Percentiles rank a stretch among this genome's conserved stretches.
These are phyloP conservation scores for Polymixis lichenea DNA, from an alignment of 2,888 invertebrate species.

Conservation along the genomic window DNA sequence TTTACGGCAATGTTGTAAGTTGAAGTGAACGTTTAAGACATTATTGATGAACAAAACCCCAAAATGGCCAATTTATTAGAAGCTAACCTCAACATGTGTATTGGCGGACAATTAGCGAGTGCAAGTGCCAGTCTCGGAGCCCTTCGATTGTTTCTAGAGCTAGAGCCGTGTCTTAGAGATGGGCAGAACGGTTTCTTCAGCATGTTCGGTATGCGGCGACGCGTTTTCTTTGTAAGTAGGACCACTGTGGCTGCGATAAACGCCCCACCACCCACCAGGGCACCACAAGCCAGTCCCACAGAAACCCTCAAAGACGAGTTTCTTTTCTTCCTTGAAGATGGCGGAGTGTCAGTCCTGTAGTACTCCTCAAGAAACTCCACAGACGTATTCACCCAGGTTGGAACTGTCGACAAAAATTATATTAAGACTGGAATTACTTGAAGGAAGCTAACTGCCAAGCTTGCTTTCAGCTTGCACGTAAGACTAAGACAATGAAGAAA, in stretches of 20 bases:
- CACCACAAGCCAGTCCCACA: slow-evolving; percentile 85
- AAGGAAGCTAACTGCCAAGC: slow-evolving; percentile 71
- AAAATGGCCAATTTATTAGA: neutral
- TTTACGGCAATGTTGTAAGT: slow-evolving; percentile 27
- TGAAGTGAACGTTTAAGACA: slow-evolving; percentile 1
- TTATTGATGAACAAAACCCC: neutral
- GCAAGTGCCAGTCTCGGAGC: slow-evolving; percentile 86
- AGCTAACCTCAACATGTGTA: slow-evolving; percentile 85
- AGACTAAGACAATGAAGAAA: slow-evolving; percentile 79
- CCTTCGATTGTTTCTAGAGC: slow-evolving; percentile 84
- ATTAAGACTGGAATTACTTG: slow-evolving; percentile 62
- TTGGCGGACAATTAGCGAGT: slow-evolving; percentile 86
- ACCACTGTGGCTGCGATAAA: slow-evolving; percentile 91
- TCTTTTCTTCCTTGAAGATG: slow-evolving; percentile 84
- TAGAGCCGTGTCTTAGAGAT: slow-evolving; percentile 80
- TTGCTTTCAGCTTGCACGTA: slow-evolving; percentile 63
- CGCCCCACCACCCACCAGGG: slow-evolving; percentile 89
- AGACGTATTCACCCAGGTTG: slow-evolving; percentile 91
- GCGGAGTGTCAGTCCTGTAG: slow-evolving; percentile 87
- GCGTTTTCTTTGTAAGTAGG: slow-evolving; percentile 90
- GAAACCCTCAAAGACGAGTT: slow-evolving; percentile 89
- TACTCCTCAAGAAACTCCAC: slow-evolving; percentile 91
- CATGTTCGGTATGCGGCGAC: slow-evolving; percentile 83
- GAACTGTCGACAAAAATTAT: slow-evolving; percentile 79
- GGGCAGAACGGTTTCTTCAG: slow-evolving; percentile 88